A percentile compares a stretch with the other conserved stretches of the same genome.
Conservation (phyloP, 2,888 invertebrate species). For the Philaethria dido region DNA sequence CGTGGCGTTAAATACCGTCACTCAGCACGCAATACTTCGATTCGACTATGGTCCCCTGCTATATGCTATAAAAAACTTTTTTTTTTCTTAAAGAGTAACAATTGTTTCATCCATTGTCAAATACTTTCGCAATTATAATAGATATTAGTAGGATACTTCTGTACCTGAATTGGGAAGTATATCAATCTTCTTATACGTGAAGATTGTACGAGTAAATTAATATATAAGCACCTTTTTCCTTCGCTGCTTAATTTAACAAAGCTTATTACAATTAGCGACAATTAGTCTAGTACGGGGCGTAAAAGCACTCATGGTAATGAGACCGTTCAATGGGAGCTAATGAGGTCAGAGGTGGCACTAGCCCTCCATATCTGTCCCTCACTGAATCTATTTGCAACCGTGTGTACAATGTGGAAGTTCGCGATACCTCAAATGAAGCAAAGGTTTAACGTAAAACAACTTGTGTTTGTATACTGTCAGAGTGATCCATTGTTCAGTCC, state of each 20-base stretch:
- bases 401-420: conserved; percentile 18
- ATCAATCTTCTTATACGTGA: background rate
- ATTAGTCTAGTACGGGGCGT: conserved; percentile 44
- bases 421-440: conserved; percentile 20
- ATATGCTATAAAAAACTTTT: no score
- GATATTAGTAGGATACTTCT: no score
- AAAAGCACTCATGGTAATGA: conserved; percentile 63
- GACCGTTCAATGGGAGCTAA: conserved; percentile 60
- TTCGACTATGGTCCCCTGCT: no score
- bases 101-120: no score
- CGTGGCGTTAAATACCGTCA: no score
- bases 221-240: conserved; percentile 3
- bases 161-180: no score
- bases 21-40: no score
- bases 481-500: conserved; percentile 1
- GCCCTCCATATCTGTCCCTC: conserved; percentile 37
- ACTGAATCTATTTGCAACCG: conserved; percentile 25
- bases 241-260: conserved; percentile 24
- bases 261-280: conserved; percentile 37
- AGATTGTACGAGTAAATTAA: background rate
- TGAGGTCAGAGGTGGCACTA: conserved; percentile 54
- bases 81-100: no score
- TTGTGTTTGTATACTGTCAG: background rate
- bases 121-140: no score
- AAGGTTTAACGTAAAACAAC: conserved; percentile 12